Evolutionary conservation across 1,140 invertebrate genomes (phyloP).

Genomic region (Procambarus virginalis): DNA sequence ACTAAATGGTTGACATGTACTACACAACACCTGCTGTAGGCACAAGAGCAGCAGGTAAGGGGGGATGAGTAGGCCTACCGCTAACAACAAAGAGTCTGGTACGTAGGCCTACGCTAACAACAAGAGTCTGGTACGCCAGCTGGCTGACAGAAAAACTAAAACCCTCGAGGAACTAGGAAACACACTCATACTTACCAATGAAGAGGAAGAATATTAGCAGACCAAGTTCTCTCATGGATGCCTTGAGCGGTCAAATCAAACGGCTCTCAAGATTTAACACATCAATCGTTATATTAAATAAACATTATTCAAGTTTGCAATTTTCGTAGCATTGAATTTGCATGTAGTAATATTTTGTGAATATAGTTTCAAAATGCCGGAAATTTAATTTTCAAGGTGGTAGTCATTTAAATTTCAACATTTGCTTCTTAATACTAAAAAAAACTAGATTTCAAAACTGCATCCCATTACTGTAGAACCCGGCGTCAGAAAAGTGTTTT

Average conservation of each 20-base stretch:
- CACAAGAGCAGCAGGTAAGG: neutral
- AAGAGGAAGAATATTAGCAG: conserved; percentile 99
- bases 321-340: neutral
- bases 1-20: neutral
- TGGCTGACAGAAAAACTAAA: neutral
- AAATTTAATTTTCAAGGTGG: neutral
- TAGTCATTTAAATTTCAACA: neutral
- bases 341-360: neutral
- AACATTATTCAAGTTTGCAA: too few relatives aligned
- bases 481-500: neutral
- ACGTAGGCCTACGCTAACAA: too few relatives aligned
- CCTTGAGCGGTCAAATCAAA: too few relatives aligned
- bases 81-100: too few relatives aligned
- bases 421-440: neutral
- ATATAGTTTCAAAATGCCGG: neutral
- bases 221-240: conserved; percentile 99
- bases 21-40: neutral
- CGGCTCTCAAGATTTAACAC: too few relatives aligned
- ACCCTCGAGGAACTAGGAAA: neutral
- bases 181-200: conserved; percentile 86
- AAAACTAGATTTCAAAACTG: too few relatives aligned
- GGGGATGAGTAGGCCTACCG: too few relatives aligned
- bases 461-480: neutral
- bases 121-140: neutral
- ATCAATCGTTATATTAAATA: too few relatives aligned